Conservation (phyloP, 2,113 vertebrate genomes). For the Phalacrocorax brasilianus region DNA sequence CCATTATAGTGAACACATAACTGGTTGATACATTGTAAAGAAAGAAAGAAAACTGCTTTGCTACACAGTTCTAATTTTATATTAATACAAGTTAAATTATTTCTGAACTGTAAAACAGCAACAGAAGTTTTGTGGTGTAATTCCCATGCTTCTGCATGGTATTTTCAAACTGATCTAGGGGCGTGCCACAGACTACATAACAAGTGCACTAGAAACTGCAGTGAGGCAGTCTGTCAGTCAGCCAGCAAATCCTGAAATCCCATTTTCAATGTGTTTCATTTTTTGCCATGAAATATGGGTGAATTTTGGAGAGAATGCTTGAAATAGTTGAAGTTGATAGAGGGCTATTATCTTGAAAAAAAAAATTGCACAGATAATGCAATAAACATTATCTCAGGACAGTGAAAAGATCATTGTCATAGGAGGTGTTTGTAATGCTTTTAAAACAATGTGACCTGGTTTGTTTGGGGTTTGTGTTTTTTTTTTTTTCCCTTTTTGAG, state of each 20-base stretch:
- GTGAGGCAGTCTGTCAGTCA: background rate
- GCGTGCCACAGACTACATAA: rapidly evolving
- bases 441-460: background rate
- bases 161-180: background rate
- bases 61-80: background rate
- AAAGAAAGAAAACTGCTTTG: background rate
- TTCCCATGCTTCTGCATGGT: rapidly evolving
- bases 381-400: background rate
- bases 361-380: background rate
- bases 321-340: background rate
- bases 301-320: background rate
- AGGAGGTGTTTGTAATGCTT: background rate
- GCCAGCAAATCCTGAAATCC: background rate
- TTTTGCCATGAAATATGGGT: background rate
- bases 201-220: background rate
- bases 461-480: too few relatives aligned
- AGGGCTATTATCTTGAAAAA: background rate
- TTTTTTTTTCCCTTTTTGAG: background rate
- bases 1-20: rapidly evolving
- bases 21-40: background rate
- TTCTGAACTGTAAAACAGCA: background rate
- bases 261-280: background rate
- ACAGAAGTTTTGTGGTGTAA: background rate
- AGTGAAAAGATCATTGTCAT: background rate
- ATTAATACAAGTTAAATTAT: background rate